Percentiles rank a stretch among this genome's conserved stretches.
Evolutionary conservation across 1,140 invertebrate genomes (phyloP).

Genomic region (Drosophila eugracilis): DNA sequence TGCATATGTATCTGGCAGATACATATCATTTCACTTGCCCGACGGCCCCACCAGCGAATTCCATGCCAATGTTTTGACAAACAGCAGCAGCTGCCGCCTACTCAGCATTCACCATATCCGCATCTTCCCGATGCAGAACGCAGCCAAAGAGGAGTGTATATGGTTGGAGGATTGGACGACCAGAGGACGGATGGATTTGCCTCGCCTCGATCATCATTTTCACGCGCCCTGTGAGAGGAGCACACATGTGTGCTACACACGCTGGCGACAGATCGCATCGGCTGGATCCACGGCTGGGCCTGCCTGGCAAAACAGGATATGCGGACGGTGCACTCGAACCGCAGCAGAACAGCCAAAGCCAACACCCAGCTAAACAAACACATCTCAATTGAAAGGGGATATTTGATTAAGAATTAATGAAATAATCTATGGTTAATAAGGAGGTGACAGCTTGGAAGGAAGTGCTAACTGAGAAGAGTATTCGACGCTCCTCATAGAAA

Average conservation of each 20-base stretch:
- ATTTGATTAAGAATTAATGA: slow-evolving; percentile 26
- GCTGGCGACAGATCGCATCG: slow-evolving; percentile 55
- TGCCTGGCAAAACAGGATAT: slow-evolving; percentile 47
- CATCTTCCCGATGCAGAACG: slow-evolving; percentile 17
- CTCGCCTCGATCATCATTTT: slow-evolving; percentile 49
- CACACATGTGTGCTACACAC: slow-evolving; percentile 59
- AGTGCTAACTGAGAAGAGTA: not conserved
- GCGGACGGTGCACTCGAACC: slow-evolving; percentile 44
- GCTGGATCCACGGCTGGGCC: slow-evolving; percentile 17
- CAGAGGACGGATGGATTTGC: slow-evolving; percentile 14
- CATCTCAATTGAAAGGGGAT: slow-evolving; percentile 12
- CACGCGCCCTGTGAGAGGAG: slow-evolving; percentile 42
- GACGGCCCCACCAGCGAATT: slow-evolving; percentile 53
- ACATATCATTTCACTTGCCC: slow-evolving; percentile 59
- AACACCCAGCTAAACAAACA: slow-evolving; percentile 8
- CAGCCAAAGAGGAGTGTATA: slow-evolving; percentile 13
- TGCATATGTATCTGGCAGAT: slow-evolving; percentile 58
- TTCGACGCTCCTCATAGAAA: too few species aligned
- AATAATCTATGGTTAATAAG: slow-evolving; percentile 18
- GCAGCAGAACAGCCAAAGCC: slow-evolving; percentile 8
- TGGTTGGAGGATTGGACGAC: not conserved
- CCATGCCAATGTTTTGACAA: slow-evolving; percentile 61
- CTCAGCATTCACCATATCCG: slow-evolving; percentile 58
- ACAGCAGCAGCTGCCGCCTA: slow-evolving; percentile 62
- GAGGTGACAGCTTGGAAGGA: not conserved